A percentile compares a stretch with the other conserved stretches of the same genome.
These are phyloP conservation scores for Ascidia mentula DNA, from an alignment of 23 tunicate genomes.

Conservation along the genomic window DNA sequence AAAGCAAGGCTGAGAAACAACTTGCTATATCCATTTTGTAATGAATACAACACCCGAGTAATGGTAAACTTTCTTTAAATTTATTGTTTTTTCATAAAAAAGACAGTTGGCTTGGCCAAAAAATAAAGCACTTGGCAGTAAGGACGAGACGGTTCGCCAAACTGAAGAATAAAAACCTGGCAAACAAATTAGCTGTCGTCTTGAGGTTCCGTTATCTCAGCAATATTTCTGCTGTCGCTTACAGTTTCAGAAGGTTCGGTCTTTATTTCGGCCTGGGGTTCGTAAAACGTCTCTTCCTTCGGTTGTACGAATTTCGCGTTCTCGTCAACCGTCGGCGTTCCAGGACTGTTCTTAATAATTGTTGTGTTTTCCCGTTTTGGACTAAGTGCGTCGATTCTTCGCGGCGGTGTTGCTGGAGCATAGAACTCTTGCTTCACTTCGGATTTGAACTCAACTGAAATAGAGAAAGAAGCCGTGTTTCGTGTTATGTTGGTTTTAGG, in stretches of 20 bases:
- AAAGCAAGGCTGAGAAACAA: neutral
- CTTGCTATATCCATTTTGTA: neutral
- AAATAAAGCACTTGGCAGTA: constrained; percentile 12
- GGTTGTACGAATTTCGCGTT: neutral
- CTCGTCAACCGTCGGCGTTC: constrained; percentile 37
- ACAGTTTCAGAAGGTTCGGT: neutral
- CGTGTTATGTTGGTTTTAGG: too few relatives aligned
- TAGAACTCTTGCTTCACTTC: too few relatives aligned
- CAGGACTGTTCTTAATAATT: constrained; percentile 30
- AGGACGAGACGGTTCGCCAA: too few relatives aligned
- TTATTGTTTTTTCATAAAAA: constrained; percentile 3
- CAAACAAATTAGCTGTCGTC: neutral
- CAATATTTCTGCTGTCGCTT: too few relatives aligned
- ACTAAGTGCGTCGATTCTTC: neutral
- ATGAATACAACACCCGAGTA: neutral
- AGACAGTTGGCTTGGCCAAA: neutral
- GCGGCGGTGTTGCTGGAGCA: too few relatives aligned
- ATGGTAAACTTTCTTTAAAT: neutral
- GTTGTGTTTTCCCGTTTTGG: constrained; percentile 1
- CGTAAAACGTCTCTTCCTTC: neutral
- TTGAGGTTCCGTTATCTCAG: too few relatives aligned
- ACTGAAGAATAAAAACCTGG: neutral
- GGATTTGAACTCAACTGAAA: too few relatives aligned
- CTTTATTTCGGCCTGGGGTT: neutral
- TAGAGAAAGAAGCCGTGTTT: too few relatives aligned